Percentiles rank a stretch among this genome's conserved stretches.
Conservation (phyloP, 2,113 vertebrate genomes). For the Melanostigma gelatinosum region DNA sequence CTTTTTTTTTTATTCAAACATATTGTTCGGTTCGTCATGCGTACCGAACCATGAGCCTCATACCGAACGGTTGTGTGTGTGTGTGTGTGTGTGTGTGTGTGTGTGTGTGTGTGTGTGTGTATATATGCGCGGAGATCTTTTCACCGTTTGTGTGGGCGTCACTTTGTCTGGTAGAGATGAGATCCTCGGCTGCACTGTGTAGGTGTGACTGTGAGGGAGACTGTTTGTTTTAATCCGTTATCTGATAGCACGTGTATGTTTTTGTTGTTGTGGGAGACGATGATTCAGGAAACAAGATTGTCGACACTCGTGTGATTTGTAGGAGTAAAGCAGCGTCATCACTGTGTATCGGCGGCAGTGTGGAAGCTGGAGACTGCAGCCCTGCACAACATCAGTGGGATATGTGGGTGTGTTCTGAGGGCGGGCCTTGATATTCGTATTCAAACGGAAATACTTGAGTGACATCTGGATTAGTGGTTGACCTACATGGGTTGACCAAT, state of each 20-base stretch:
- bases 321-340: too few relatives aligned
- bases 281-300: neutral
- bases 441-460: neutral
- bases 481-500: neutral
- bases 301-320: neutral
- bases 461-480: neutral
- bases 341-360: too few relatives aligned
- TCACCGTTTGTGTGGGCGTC: neutral
- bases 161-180: neutral
- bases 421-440: neutral
- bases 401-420: neutral
- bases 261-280: neutral
- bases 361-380: too few relatives aligned
- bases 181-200: neutral
- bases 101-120: too few relatives aligned
- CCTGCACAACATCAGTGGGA: neutral
- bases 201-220: slow-evolving; percentile 2
- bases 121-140: neutral
- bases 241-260: neutral
- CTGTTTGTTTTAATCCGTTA: neutral
- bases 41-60: too few relatives aligned
- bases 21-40: too few relatives aligned
- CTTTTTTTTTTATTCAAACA: too few relatives aligned
- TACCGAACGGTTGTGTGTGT: neutral
- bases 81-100: neutral